Percentiles rank a stretch among this genome's conserved stretches.
Conservation (phyloP, 2,888 invertebrate species). For the Meghimatium bilineatum region DNA sequence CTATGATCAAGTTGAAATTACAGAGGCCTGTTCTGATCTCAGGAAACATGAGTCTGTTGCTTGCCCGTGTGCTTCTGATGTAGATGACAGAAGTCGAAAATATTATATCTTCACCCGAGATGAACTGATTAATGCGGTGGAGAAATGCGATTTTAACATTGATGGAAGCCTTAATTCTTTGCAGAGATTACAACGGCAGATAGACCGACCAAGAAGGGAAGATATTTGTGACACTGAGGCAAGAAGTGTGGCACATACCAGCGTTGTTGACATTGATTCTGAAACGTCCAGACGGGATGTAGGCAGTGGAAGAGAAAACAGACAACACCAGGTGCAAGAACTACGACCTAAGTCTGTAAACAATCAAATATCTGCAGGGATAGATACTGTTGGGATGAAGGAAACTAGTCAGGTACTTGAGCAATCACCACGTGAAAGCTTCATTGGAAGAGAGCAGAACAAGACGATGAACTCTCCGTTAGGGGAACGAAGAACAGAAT, state of each 20-base stretch:
- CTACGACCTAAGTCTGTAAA: neutral
- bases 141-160: neutral
- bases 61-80: neutral
- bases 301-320: neutral
- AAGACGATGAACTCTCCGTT: neutral
- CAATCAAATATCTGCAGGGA: neutral
- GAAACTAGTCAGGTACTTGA: neutral
- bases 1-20: neutral
- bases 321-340: neutral
- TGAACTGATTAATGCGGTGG: neutral
- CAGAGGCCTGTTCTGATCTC: neutral
- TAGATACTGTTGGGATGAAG: too few relatives aligned
- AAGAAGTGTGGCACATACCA: neutral
- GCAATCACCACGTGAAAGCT: too few relatives aligned
- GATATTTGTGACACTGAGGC: neutral
- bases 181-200: neutral
- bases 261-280: neutral
- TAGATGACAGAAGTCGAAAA: neutral
- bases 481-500: neutral
- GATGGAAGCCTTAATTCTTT: neutral
- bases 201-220: neutral
- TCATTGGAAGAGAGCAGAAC: neutral
- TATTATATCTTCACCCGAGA: conserved; percentile 6
- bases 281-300: neutral
- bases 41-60: neutral